Conservation (phyloP, 2,113 vertebrate species). For the Myotis davidii region DNA sequence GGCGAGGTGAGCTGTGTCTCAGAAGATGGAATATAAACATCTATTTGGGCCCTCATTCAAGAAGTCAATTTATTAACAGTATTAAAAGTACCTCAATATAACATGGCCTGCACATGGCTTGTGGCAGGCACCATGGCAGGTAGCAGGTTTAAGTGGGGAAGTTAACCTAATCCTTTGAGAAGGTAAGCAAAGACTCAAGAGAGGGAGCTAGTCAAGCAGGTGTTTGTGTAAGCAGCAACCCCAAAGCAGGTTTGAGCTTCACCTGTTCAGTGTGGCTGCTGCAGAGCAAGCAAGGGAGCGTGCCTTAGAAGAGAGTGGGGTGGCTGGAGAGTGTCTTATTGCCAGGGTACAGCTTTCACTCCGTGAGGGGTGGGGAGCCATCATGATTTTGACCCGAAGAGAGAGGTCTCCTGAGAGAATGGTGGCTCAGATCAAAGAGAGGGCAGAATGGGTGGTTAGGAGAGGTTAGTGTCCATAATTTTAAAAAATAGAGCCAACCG, state of each 20-base stretch:
- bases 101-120: neutral
- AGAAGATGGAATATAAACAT: neutral
- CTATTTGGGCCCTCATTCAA: neutral
- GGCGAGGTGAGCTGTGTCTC: neutral
- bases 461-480: neutral
- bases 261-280: neutral
- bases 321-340: neutral
- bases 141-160: neutral
- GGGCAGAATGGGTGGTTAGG: neutral
- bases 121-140: neutral
- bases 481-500: neutral
- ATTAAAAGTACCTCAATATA: neutral
- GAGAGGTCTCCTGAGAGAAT: neutral
- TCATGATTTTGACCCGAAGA: neutral
- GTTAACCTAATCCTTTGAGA: no score
- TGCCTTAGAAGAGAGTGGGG: neutral
- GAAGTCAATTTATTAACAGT: neutral
- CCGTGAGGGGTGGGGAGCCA: fast-evolving
- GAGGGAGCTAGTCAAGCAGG: neutral
- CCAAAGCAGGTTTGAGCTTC: neutral
- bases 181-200: neutral
- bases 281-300: neutral
- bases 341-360: neutral
- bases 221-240: neutral
- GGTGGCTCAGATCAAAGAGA: no score